phyloP scores from a whole-genome alignment of 2,888 invertebrate species.

The Loripinus fragilis region DNA sequence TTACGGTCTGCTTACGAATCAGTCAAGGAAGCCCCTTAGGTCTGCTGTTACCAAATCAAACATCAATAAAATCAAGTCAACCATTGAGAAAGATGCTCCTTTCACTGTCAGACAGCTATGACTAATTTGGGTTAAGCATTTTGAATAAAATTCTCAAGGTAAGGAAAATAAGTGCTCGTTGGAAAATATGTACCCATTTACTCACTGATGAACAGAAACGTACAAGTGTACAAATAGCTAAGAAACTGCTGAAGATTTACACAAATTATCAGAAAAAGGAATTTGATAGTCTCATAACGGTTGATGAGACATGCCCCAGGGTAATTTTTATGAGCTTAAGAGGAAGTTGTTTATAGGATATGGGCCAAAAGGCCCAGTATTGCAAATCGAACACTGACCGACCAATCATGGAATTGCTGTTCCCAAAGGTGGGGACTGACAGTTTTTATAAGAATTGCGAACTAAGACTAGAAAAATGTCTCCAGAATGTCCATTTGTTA shows the following conservation, averaged over 20 bases:
- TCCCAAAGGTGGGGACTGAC: not conserved
- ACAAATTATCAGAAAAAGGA: not conserved
- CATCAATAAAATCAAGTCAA: constrained; percentile 12
- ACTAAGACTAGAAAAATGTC: not conserved
- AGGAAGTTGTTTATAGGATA: constrained; percentile 6
- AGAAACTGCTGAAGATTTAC: not conserved
- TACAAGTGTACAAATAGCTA: not conserved
- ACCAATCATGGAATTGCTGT: not conserved
- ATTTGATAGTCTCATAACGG: constrained; percentile 4
- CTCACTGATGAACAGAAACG: constrained; percentile 10
- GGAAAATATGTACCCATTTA: not conserved
- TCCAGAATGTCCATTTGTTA: constrained; percentile 14
- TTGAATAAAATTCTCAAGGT: constrained; percentile 19
- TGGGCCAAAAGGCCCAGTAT: constrained; percentile 5
- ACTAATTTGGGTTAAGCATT: constrained; percentile 25
- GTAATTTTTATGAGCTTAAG: not conserved
- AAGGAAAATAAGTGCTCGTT: constrained; percentile 9
- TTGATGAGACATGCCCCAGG: not conserved
- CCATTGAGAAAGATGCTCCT: constrained; percentile 20
- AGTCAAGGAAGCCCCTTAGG: constrained; percentile 16
- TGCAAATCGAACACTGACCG: constrained; percentile 1
- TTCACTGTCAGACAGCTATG: constrained; percentile 20
- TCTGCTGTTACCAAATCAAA: constrained; percentile 22
- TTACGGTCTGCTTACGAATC: constrained; percentile 16
- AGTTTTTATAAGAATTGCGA: not conserved